A percentile compares a stretch with the other conserved stretches of the same genome.
phyloP scores from a whole-genome alignment of 2,888 invertebrate genomes.

The Spisula solida region DNA sequence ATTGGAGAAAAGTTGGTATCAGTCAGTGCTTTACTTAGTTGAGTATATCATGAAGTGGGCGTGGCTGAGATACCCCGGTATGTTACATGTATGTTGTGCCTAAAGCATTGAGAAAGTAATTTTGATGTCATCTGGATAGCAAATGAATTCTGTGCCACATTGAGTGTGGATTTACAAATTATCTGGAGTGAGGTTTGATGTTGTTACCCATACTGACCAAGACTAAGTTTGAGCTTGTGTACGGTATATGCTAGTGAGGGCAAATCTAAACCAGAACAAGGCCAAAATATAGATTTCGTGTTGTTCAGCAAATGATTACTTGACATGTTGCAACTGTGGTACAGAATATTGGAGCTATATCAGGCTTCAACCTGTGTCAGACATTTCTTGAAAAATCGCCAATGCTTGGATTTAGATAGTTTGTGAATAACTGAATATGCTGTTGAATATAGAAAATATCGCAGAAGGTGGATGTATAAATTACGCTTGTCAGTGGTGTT shows the following conservation, averaged over 20 bases:
- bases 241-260: neutral
- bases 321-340: neutral
- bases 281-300: neutral
- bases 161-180: neutral
- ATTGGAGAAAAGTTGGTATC: neutral
- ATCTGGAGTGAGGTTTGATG: neutral
- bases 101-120: neutral
- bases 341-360: neutral
- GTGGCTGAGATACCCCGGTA: too few species aligned
- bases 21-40: neutral
- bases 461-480: neutral
- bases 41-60: too few species aligned
- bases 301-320: neutral
- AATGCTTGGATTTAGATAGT: neutral
- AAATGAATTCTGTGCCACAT: neutral
- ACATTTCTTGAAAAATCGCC: neutral
- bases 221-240: neutral
- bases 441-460: neutral
- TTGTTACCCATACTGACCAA: neutral
- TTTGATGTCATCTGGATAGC: neutral
- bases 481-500: neutral
- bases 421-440: neutral
- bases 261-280: neutral
- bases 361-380: neutral
- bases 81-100: neutral